These are phyloP conservation scores for Caenorhabditis sp. DNA, from an alignment of 2,888 invertebrate species.

Conservation along the genomic window DNA sequence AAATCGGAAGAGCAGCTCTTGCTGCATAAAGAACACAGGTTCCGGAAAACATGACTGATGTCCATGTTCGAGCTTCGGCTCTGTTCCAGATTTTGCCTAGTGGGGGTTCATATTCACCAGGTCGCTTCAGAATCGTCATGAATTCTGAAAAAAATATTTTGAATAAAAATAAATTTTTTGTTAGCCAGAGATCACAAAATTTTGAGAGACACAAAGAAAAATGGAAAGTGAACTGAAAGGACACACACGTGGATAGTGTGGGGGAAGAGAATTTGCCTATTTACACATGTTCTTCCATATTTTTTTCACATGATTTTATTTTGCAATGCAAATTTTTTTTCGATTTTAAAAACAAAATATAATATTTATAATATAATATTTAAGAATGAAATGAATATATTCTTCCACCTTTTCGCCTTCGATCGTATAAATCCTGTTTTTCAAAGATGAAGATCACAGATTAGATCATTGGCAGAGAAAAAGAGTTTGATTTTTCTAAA, in stretches of 20 bases:
- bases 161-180: too few species aligned
- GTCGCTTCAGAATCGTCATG: constrained; percentile 39
- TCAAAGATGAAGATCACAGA: background rate
- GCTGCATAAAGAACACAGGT: constrained; percentile 79
- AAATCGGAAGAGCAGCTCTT: constrained; percentile 78
- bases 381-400: too few species aligned
- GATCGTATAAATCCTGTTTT: background rate
- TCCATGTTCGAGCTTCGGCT: constrained; percentile 76
- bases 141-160: background rate
- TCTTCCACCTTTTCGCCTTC: too few species aligned
- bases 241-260: background rate
- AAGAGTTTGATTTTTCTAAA: background rate
- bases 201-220: background rate
- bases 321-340: background rate
- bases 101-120: constrained; percentile 49
- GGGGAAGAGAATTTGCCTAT: background rate
- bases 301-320: background rate
- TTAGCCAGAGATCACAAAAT: background rate
- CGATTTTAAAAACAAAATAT: too few species aligned
- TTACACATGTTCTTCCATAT: background rate
- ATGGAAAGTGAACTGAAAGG: background rate
- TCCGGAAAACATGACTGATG: constrained; percentile 77
- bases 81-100: constrained; percentile 64
- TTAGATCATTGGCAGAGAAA: background rate
- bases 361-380: too few species aligned